These are phyloP conservation scores for Morone chrysops DNA, from an alignment of 2,113 vertebrate genomes.

Conservation along the genomic window DNA sequence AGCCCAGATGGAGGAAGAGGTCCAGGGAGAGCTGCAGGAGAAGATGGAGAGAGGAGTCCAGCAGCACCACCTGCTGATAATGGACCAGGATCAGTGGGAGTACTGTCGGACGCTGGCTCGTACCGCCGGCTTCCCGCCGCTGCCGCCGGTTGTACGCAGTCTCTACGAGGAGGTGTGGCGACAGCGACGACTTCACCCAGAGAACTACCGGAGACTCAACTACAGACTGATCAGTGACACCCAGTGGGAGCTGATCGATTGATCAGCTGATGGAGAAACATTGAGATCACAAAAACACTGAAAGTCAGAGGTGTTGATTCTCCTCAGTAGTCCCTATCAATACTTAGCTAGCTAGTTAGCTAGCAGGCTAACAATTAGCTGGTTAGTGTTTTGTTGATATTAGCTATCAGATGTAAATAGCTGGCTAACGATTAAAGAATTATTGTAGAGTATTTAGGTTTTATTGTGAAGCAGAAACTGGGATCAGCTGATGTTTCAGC, in stretches of 20 bases:
- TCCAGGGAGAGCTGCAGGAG: constrained; percentile 34
- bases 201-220: constrained; percentile 74
- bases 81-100: constrained; percentile 78
- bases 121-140: constrained; percentile 62
- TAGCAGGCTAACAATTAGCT: too few species aligned
- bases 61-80: constrained; percentile 70
- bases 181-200: constrained; percentile 59
- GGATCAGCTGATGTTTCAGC: too few species aligned
- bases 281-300: neutral
- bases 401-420: too few species aligned
- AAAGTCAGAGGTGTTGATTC: too few species aligned
- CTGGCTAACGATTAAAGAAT: too few species aligned
- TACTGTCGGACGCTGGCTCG: constrained; percentile 73
- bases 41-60: constrained; percentile 61
- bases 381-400: too few species aligned
- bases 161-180: constrained; percentile 78
- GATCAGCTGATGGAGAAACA: neutral
- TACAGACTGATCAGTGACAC: constrained; percentile 75
- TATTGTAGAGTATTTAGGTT: too few species aligned
- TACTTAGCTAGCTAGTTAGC: too few species aligned
- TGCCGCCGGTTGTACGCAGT: constrained; percentile 58
- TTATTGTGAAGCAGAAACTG: too few species aligned
- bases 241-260: constrained; percentile 68
- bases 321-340: too few species aligned
- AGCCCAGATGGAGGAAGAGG: constrained; percentile 70